Base-by-base conservation (phyloP, 1,140 invertebrate species). In the Eurosta solidaginis region DNA sequence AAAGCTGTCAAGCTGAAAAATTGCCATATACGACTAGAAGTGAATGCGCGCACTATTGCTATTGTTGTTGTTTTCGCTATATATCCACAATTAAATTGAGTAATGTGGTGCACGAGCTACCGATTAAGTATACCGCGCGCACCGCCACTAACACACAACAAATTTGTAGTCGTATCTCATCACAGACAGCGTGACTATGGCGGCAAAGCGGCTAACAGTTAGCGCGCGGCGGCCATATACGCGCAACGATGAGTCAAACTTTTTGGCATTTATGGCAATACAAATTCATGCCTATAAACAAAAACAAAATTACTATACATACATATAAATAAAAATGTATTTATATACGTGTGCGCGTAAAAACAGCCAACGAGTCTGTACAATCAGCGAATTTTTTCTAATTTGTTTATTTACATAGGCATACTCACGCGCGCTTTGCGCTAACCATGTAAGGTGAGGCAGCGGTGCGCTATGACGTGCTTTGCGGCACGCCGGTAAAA, bases 401-500 rank as follows among this genome's bases (percentile, higher is more conserved):
- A 68, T 40, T 40, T 68, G 59, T 68, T 68, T 68, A 68, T 68
- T 68, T 68, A 68, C n/a, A n/a, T n/a, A n/a, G n/a, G n/a, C n/a
- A n/a, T n/a, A n/a, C 27, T 33, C 33, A 33, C 36, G 17, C 33
- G 33, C 59, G 59, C 59, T 40, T 20, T n/a, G n/a, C n/a, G 59
- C 59, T 9, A 10, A 25, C 50, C 59, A 68, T 68, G 59, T 68
- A 68, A 36, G 59, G 36, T 68, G 3, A 25, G 59, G 59, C 59
- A 29, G 59, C 59, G 59, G 59, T 68, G n/a, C n/a, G n/a, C n/a
- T n/a, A n/a, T n/a, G n/a, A n/a, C n/a, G n/a, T n/a, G n/a, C n/a
- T n/a, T n/a, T n/a, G n/a, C n/a, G n/a, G n/a, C n/a, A n/a, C n/a
- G n/a, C n/a, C n/a, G n/a, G n/a, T n/a, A n/a, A 29, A 68, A 17